Percentiles rank a stretch among this genome's conserved stretches.
These are phyloP conservation scores for Atopsyche davidsoni DNA, from an alignment of 1,140 invertebrate genomes.

Conservation along the genomic window DNA sequence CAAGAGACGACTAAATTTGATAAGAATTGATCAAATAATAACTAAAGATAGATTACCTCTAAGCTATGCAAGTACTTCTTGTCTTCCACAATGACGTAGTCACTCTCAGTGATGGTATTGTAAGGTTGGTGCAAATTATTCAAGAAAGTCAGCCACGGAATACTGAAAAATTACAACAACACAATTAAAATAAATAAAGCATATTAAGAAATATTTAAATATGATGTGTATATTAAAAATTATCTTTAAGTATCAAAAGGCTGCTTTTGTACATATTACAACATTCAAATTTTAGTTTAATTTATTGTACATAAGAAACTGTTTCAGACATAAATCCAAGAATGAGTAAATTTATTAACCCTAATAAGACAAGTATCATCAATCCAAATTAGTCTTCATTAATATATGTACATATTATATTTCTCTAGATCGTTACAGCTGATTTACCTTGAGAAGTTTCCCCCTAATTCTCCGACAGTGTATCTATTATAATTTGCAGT, in stretches of 20 bases:
- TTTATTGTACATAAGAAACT: no score
- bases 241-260: not conserved
- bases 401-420: not conserved
- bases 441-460: not conserved
- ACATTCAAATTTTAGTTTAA: no score
- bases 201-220: not conserved
- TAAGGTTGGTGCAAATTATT: slow-evolving; percentile 63
- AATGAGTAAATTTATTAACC: no score
- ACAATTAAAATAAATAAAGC: no score
- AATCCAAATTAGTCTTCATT: not conserved
- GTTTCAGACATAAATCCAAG: no score
- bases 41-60: no score
- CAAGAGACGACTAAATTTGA: no score
- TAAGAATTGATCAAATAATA: no score
- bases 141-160: slow-evolving; percentile 77
- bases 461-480: not conserved
- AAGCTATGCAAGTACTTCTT: no score
- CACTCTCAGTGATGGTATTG: slow-evolving; percentile 56
- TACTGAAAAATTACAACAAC: slow-evolving; percentile 38
- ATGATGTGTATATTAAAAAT: not conserved
- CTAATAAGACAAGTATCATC: no score
- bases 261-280: no score
- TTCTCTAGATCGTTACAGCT: no score
- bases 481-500: not conserved
- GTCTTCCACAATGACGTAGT: slow-evolving; percentile 67